Evolutionary conservation across 2,797 vertebrate species (phyloP).

Genomic region (Scolopax bukidnonensis): DNA sequence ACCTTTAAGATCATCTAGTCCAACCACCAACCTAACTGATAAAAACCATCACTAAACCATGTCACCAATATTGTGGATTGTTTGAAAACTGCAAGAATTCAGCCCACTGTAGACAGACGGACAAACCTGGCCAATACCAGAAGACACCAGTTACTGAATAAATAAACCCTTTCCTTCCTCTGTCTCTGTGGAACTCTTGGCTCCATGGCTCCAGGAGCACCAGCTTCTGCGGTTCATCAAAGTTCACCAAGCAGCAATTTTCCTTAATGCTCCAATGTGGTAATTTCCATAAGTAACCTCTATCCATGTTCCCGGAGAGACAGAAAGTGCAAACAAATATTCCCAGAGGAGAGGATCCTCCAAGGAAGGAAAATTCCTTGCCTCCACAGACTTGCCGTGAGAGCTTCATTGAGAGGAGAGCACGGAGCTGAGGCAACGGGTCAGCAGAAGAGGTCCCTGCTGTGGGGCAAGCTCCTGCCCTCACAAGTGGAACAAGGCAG

Average conservation of each 20-base stretch:
- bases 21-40: no score
- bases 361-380: not conserved
- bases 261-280: not conserved
- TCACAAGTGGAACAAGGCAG: fast-evolving
- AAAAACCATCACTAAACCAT: no score
- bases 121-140: not conserved
- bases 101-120: not conserved
- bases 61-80: not conserved
- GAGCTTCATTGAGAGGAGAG: fast-evolving
- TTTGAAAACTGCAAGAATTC: not conserved
- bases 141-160: not conserved
- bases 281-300: not conserved
- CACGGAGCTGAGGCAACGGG: fast-evolving
- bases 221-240: not conserved
- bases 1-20: no score
- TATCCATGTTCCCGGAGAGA: not conserved
- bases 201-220: not conserved
- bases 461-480: not conserved
- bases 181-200: no score
- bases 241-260: not conserved
- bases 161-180: not conserved
- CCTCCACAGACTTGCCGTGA: not conserved
- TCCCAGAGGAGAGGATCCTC: not conserved
- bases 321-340: no score
- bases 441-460: not conserved